Conservation (phyloP, 2,113 vertebrate species). For the Microtus oregoni region DNA sequence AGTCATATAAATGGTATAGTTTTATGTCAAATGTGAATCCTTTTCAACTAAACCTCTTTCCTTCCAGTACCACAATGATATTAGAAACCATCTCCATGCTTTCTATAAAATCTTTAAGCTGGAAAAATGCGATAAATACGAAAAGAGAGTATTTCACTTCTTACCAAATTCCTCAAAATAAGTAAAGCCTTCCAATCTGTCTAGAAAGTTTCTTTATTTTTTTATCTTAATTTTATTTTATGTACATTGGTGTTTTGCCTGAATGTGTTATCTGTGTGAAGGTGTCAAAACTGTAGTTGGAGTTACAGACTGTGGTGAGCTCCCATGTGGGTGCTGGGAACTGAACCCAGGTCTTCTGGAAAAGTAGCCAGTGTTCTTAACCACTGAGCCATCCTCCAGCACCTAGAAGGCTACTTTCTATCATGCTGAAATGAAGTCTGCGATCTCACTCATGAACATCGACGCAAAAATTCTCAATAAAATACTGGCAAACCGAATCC, state of each 20-base stretch:
- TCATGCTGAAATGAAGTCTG: constrained; percentile 24
- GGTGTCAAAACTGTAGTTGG: not conserved
- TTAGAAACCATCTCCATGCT: not conserved
- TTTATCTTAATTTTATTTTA: not conserved
- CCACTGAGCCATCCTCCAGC: not conserved
- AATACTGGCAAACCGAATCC: too few species aligned
- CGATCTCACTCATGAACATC: too few species aligned
- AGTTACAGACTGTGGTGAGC: not conserved
- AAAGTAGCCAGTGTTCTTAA: not conserved
- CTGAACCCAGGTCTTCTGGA: not conserved
- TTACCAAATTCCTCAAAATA: constrained; percentile 22
- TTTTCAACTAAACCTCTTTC: constrained; percentile 16
- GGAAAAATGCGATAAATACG: not conserved
- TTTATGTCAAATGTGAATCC: not conserved
- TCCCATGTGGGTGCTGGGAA: not conserved
- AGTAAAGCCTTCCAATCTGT: not conserved
- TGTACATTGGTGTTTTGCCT: not conserved
- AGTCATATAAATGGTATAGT: not conserved
- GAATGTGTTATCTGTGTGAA: not conserved
- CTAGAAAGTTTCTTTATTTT: not conserved
- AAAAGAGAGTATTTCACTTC: not conserved
- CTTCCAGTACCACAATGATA: not conserved
- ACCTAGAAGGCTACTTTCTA: not conserved
- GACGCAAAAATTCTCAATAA: too few species aligned
- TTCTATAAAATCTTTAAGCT: not conserved